phyloP scores from a whole-genome alignment of 2,888 invertebrate species.

The Stenichneumon culpator region DNA sequence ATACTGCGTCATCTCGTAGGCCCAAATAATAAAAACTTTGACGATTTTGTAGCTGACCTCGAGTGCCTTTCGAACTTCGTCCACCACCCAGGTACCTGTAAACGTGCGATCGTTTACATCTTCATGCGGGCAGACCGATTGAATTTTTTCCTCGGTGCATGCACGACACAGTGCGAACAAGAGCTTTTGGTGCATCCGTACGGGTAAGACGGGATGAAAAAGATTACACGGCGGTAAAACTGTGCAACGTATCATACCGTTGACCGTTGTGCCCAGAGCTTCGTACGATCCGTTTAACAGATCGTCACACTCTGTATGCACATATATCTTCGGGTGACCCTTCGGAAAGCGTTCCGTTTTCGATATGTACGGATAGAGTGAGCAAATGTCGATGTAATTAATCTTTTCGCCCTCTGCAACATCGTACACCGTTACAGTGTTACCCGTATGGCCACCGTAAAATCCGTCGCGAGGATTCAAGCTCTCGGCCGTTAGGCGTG shows the following conservation, averaged over 20 bases:
- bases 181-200: conserved; percentile 63
- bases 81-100: conserved; percentile 11
- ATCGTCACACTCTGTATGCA: conserved; percentile 48
- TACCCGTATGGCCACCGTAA: conserved; percentile 74
- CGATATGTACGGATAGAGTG: too few relatives aligned
- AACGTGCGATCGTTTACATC: neutral
- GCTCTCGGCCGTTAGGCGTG: neutral
- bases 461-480: conserved; percentile 66
- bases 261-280: conserved; percentile 21
- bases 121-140: conserved; percentile 32
- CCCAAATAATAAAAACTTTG: neutral
- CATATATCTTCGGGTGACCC: conserved; percentile 74
- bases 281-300: neutral
- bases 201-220: conserved; percentile 78
- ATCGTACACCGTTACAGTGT: conserved; percentile 59
- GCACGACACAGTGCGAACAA: conserved; percentile 79
- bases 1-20: neutral
- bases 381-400: conserved; percentile 68
- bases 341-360: conserved; percentile 70
- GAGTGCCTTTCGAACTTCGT: conserved; percentile 5
- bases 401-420: conserved; percentile 53
- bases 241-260: conserved; percentile 72
- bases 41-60: neutral
- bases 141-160: conserved; percentile 74
- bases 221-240: conserved; percentile 70